Conservation (phyloP, 2,797 vertebrate genomes). For the Florisuga fusca region DNA sequence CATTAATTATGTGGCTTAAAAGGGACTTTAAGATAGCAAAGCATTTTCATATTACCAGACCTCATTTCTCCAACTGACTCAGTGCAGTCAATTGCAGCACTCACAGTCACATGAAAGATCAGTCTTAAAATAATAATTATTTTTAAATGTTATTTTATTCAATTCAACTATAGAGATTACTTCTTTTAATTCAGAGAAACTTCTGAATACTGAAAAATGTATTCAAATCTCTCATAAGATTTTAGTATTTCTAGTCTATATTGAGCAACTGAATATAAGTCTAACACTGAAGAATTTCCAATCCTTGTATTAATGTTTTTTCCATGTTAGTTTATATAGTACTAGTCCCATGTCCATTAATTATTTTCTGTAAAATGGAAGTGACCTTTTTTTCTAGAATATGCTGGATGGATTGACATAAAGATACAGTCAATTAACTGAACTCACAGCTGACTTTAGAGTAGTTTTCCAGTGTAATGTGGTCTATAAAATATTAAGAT, state of each 20-base stretch:
- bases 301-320: not conserved
- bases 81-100: not conserved
- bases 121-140: not conserved
- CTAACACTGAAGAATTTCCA: not conserved
- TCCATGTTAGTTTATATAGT: not conserved
- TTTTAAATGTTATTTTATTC: not conserved
- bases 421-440: slow-evolving; percentile 3
- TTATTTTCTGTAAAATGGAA: not conserved
- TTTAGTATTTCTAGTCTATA: not conserved
- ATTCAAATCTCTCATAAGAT: not conserved
- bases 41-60: not conserved
- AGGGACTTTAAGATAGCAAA: not conserved
- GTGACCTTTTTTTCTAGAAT: not conserved
- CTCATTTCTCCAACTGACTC: not conserved
- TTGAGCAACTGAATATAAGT: not conserved
- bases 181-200: not conserved
- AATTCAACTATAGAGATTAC: not conserved
- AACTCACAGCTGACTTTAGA: slow-evolving; percentile 21
- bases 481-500: not conserved
- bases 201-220: not conserved
- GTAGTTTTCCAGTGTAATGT: not conserved
- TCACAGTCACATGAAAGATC: not conserved
- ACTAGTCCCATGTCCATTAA: not conserved
- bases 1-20: not conserved
- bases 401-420: not conserved